Evolutionary conservation across 2,888 invertebrate species (phyloP), one percentile per base, ranked within the genome.

Genomic region (Halocaridina rubra): DNA sequence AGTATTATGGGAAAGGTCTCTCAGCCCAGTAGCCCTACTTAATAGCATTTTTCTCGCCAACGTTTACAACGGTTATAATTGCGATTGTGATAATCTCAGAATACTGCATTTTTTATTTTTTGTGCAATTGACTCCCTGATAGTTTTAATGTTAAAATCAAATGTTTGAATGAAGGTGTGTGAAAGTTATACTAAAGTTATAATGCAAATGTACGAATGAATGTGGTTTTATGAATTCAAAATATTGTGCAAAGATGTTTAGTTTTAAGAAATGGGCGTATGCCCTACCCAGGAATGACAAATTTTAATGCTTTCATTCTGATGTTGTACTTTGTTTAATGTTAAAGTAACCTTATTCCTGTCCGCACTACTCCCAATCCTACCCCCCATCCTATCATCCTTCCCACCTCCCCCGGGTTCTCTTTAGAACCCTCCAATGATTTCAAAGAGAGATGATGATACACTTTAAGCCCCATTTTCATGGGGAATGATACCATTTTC

Each of bases 381-480:
- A 13, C 19, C 30, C 29, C 76, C 75, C 33, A 59, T 57, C 33
- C 59, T 27, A 79, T 79, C 78, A 57, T 69, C 30, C 80, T 71
- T 19, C 67, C 32, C 33, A 33, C 80, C 33, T 19, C 53, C 69
- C 75, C 69, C 64, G 82, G 82, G 82, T 82, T 79, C 79, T 86
- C n/a, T 86, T 86, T 80, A 82, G 86, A 86, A 86, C 86, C 86
- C 82, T 76, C 82, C 82, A 39, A 86, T 61, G 59, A 13, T 86
- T 24, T 86, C 79, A 22, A 59, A 86, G 27, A 86, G 76, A 82
- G 80, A 86, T 79, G 61, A 27, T n/a, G 22, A n/a, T 30, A 74
- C 74, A n/a, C n/a, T n/a, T n/a, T n/a, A n/a, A n/a, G n/a, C n/a
- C n/a, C n/a, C n/a, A n/a, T n/a, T n/a, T n/a, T n/a, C n/a, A n/a